Conservation (phyloP, 2,888 invertebrate genomes). For the Ethmia dodecea region DNA sequence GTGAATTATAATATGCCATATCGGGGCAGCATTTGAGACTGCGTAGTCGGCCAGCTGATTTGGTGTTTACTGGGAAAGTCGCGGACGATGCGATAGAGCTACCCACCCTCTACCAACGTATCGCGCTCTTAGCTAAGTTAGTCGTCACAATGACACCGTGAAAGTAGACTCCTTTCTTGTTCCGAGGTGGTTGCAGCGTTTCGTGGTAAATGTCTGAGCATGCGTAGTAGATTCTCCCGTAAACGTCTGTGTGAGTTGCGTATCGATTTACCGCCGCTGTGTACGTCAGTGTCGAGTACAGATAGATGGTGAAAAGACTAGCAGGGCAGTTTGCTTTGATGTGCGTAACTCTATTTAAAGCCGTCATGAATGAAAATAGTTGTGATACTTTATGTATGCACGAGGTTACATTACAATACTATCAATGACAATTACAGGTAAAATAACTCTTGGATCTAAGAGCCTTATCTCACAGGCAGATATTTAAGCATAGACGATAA, state of each 20-base stretch:
- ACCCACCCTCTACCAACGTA: conserved; percentile 47
- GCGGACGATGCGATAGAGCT: conserved; percentile 45
- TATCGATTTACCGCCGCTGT: conserved; percentile 64
- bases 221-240: conserved; percentile 41
- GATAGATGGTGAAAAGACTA: conserved; percentile 42
- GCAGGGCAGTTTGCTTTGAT: conserved; percentile 34
- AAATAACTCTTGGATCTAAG: no score
- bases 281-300: conserved; percentile 63
- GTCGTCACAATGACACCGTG: background rate
- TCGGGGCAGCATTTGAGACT: conserved; percentile 54
- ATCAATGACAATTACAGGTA: no score
- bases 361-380: conserved; percentile 46
- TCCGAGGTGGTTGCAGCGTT: conserved; percentile 35
- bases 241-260: conserved; percentile 57
- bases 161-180: background rate
- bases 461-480: no score
- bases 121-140: conserved; percentile 9
- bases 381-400: conserved; percentile 8
- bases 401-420: no score
- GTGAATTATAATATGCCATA: conserved; percentile 51
- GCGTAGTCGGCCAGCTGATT: conserved; percentile 68
- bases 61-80: conserved; percentile 66
- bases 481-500: no score
- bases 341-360: conserved; percentile 53
- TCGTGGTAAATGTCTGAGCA: conserved; percentile 54